Evolutionary conservation across 2,888 invertebrate genomes (phyloP), one percentile per base, ranked within the genome.

Genomic region (Drosophila pegasa): DNA sequence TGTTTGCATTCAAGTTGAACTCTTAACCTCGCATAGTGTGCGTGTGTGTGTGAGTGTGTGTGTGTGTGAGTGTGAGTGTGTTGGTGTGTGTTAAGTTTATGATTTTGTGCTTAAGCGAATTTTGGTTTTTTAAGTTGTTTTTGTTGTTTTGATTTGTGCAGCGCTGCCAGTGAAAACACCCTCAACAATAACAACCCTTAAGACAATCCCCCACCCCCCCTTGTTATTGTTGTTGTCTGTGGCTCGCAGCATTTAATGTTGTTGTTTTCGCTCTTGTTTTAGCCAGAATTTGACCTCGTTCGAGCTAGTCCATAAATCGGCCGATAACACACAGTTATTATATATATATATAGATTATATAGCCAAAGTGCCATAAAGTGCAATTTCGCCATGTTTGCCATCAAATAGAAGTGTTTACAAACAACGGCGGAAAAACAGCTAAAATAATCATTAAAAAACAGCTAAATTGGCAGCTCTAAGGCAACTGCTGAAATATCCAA

Each of bases 251-350:
- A 80, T 76, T 83, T 83, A 86, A 87, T 77, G 64, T 82, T 88
- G 77, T 88, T 52, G 45, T 16, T 45, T 7, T 25, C 25, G 43
- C 27, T 45, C 27, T 29, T 18, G 87, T 86, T 82, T 81, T 33
- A 48, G 47, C 29, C 8, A 48, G 33, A 48, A 48, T 45, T 84
- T 90, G 90, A 91, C 90, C 91, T 90, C 90, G 89, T 91, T 90
- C 71, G 33, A 72, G 73, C 66, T 50, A 22, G 38, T 54, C 38
- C 38, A 54, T 40, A 40, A 40, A 54, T 18, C 47, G 41, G 43
- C 55, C 56, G 82, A 84, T 80, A 80, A 78, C 62, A 59, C n/a
- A n/a, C n/a, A 33, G 9, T 12, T 52, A 50, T 47, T 22, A 58
- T 38, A 50, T 51, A 51, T 45, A 51, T 33, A 27, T 9, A 60